Base-by-base conservation (phyloP, 2,113 vertebrate genomes). In the Gopherus evgoodei region DNA sequence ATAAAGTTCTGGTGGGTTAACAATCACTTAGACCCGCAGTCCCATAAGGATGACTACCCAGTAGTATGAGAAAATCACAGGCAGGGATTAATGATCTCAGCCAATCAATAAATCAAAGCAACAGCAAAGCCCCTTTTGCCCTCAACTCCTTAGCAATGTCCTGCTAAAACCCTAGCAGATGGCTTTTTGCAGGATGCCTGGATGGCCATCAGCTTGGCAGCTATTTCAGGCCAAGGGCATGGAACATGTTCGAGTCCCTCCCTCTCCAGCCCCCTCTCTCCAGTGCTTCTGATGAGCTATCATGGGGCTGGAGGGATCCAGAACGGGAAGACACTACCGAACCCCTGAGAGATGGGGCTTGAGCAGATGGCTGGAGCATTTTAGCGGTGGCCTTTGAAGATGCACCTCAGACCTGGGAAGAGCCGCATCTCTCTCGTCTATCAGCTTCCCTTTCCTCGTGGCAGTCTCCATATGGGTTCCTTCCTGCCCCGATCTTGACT, bases 331-430 rank as follows among this genome's bases (percentile, higher is more conserved):
- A 11, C 19, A 8, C 62, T n/a, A 7, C 27, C 1, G 16, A 17
- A 69, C 31, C 16, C 7, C 62, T n/a, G 62, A 13, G 38, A 25
- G 38, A 24, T 21, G 42, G 24, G 72, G 17, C 42, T 76, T 76
- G 72, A 76, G 38, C 38, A 44, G 38, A 44, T 13, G 11, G 19
- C 72, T 44, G 72, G 38, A 76, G 72, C 22, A 27, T 76, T 25
- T 76, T 44, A 76, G 38, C 12, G 6, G 17, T 5, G 5, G 69
- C 22, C n/a, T 76, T 21, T 47, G 75, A 24, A 44, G 29, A 47
- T 78, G 24, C 75, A 29, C 42, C 22, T 27, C 93, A 96, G 95
- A 94, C 91, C 80, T 81, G 94, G 95, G 29, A 83, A 95, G 91
- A 42, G 84, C 38, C 38, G 2, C 17, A 11, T 54, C 53, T 54